These are phyloP conservation scores for Cynaeus angustus DNA, from an alignment of 2,888 invertebrate genomes.

Conservation along the genomic window DNA sequence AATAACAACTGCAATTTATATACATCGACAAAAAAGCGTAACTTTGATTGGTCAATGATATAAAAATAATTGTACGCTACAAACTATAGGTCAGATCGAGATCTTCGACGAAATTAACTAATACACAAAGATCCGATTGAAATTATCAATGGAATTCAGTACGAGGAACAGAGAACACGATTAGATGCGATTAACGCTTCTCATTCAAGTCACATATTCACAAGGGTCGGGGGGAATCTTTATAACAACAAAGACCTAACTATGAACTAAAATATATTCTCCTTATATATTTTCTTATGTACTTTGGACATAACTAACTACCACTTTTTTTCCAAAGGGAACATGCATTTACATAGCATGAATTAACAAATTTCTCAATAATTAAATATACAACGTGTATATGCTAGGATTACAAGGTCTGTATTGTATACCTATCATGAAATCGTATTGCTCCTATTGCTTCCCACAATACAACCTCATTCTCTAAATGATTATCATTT, in stretches of 20 bases:
- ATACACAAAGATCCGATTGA: constrained; percentile 36
- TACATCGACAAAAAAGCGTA: constrained; percentile 72
- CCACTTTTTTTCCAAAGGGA: constrained; percentile 64
- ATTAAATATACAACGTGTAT: constrained; percentile 61
- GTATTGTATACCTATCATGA: constrained; percentile 62
- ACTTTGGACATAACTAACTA: constrained; percentile 71
- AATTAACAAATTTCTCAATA: constrained; percentile 64
- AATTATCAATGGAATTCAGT: constrained; percentile 55
- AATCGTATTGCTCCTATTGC: constrained; percentile 69
- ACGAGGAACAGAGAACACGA: constrained; percentile 57
- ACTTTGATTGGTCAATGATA: constrained; percentile 72
- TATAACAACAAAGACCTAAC: constrained; percentile 65
- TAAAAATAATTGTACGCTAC: constrained; percentile 71
- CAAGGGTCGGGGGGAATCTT: constrained; percentile 50
- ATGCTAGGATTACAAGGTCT: constrained; percentile 65
- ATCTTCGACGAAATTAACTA: constrained; percentile 22
- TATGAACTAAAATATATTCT: constrained; percentile 63
- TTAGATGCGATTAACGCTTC: constrained; percentile 41
- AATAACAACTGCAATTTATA: constrained; percentile 72
- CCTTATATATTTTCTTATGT: constrained; percentile 59
- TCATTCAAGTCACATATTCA: constrained; percentile 52
- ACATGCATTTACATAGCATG: constrained; percentile 71
- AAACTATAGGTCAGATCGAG: constrained; percentile 58
- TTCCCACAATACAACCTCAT: constrained; percentile 68
- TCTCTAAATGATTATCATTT: constrained; percentile 67